A percentile compares a stretch with the other conserved stretches of the same genome.
Conservation (phyloP, 2,113 vertebrate species). For the Hystrix cristata region DNA sequence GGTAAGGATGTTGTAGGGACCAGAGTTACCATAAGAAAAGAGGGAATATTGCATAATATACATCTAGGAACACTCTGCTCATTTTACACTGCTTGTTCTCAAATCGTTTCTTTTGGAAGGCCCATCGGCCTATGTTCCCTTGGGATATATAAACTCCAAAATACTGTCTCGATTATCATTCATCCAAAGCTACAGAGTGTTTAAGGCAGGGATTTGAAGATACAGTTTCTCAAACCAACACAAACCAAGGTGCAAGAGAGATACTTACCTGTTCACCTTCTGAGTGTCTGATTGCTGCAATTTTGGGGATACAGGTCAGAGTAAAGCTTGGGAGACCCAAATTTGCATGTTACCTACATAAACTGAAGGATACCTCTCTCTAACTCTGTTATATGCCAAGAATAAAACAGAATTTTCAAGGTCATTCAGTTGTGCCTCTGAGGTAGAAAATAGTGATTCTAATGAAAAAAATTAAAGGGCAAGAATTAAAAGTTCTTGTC, state of each 20-base stretch:
- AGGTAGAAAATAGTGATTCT: conserved; percentile 31
- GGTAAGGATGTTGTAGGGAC: background rate
- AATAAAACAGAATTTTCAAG: conserved; percentile 49
- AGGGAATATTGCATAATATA: background rate
- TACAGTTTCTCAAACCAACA: background rate
- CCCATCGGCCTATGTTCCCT: background rate
- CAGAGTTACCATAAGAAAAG: background rate
- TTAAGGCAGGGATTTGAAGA: background rate
- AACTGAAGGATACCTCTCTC: conserved; percentile 30
- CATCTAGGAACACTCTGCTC: background rate
- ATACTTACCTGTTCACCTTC: background rate
- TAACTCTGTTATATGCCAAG: background rate
- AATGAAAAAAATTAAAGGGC: conserved; percentile 44
- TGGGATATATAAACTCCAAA: conserved; percentile 36
- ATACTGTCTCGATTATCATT: conserved; percentile 21
- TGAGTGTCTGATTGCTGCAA: conserved; percentile 17
- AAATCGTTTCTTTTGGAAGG: background rate
- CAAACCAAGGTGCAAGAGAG: background rate
- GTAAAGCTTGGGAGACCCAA: background rate
- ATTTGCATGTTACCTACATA: conserved; percentile 9
- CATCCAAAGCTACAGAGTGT: background rate
- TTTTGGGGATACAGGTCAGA: background rate
- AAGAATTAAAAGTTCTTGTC: conserved; percentile 1
- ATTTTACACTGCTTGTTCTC: background rate
- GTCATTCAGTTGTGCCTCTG: background rate